These are phyloP conservation scores for Pachliopta kotzebuea DNA, from an alignment of 2,888 invertebrate species.

Conservation along the genomic window DNA sequence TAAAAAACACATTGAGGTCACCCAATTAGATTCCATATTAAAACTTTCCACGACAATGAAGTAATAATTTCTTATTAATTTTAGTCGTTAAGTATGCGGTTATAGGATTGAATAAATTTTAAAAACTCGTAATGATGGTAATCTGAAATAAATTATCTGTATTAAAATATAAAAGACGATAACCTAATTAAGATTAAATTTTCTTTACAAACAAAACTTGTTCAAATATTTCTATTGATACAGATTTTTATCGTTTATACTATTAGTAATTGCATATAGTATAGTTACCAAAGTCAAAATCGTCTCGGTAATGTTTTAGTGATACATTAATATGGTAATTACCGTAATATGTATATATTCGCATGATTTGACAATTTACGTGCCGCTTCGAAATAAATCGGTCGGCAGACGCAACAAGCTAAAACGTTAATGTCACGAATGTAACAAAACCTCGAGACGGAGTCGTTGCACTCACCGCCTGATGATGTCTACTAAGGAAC, in stretches of 20 bases:
- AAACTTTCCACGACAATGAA: not conserved
- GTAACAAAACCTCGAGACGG: slow-evolving; percentile 56
- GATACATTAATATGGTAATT: not conserved
- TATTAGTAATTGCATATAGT: too few relatives aligned
- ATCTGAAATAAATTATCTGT: not conserved
- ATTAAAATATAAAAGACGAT: too few relatives aligned
- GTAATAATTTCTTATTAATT: not conserved
- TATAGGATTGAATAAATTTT: not conserved
- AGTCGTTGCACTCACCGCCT: slow-evolving; percentile 55
- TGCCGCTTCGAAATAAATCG: slow-evolving; percentile 53
- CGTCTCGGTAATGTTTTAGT: not conserved
- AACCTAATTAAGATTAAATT: too few relatives aligned
- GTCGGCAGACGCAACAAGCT: slow-evolving; percentile 58
- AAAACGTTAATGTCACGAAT: slow-evolving; percentile 67
- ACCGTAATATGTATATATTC: not conserved
- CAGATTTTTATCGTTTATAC: too few relatives aligned
- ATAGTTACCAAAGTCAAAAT: not conserved
- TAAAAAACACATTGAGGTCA: not conserved
- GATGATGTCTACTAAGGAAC: slow-evolving; percentile 32
- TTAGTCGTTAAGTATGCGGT: not conserved
- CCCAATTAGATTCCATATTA: not conserved
- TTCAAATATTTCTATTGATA: too few relatives aligned
- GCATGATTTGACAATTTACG: slow-evolving; percentile 21
- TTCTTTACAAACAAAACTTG: too few relatives aligned
- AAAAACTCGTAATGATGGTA: not conserved